phyloP scores from a whole-genome alignment of 1,140 invertebrate genomes.

The Cyclargus thomasi region DNA sequence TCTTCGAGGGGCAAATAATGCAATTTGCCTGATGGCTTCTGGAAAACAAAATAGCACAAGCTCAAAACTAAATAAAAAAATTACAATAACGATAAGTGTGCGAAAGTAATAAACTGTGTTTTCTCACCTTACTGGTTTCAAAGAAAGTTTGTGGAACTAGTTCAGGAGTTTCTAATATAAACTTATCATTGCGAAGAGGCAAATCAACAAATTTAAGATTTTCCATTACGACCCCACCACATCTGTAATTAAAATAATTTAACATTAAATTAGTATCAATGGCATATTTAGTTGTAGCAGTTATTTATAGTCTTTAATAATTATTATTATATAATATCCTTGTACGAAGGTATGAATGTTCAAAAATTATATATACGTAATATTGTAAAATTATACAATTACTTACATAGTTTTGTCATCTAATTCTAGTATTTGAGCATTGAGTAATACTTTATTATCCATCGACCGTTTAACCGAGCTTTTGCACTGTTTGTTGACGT shows the following conservation, averaged over 20 bases:
- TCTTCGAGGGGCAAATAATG: not conserved
- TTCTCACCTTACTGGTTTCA: not conserved
- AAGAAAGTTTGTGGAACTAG: not conserved
- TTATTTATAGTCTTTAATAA: too few species aligned
- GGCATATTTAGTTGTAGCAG: not conserved
- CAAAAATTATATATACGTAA: not conserved
- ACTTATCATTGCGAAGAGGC: not conserved
- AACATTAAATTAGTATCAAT: not conserved
- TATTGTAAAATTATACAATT: too few species aligned
- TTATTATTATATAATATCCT: too few species aligned
- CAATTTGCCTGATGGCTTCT: not conserved
- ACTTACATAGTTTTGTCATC: not conserved
- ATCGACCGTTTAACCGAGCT: not conserved
- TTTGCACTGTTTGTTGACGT: constrained; percentile 26
- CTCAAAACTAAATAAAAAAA: not conserved
- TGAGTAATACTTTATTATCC: constrained; percentile 19
- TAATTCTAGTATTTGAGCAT: not conserved
- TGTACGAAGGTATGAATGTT: too few species aligned
- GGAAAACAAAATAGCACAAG: not conserved
- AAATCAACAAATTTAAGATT: not conserved
- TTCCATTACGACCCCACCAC: not conserved
- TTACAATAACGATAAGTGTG: not conserved
- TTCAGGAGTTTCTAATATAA: not conserved
- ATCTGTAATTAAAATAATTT: not conserved
- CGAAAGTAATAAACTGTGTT: too few species aligned